A percentile compares a stretch with the other conserved stretches of the same genome.
Evolutionary conservation across 1,140 invertebrate genomes (phyloP).

Genomic region (Drosophila paulistorum): DNA sequence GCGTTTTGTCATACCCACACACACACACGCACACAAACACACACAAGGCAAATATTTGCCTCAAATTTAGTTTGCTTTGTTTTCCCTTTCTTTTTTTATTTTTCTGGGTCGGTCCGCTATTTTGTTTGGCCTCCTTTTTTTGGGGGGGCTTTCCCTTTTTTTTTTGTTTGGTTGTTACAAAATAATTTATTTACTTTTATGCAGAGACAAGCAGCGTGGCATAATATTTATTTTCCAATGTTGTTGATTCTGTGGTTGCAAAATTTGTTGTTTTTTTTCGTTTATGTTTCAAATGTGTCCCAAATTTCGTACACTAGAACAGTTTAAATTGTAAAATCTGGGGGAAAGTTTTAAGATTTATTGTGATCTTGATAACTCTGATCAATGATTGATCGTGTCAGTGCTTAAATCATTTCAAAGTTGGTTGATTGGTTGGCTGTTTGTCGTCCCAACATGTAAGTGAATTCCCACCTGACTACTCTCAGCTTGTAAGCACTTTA

Average conservation of each 20-base stretch:
- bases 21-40: slow-evolving; percentile 9
- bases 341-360: too few species aligned
- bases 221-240: slow-evolving; percentile 48
- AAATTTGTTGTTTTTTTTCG: background rate
- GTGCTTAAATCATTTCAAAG: slow-evolving; percentile 32
- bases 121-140: slow-evolving; percentile 15
- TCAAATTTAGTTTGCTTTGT: slow-evolving; percentile 70
- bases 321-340: too few species aligned
- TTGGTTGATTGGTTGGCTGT: background rate
- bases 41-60: slow-evolving; percentile 36
- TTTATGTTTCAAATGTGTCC: background rate
- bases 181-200: slow-evolving; percentile 58
- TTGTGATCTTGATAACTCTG: too few species aligned
- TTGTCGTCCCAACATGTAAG: background rate
- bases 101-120: slow-evolving; percentile 5
- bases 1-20: slow-evolving; percentile 52
- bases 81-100: slow-evolving; percentile 37
- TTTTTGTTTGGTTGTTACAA: slow-evolving; percentile 29
- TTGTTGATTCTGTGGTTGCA: background rate
- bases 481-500: slow-evolving; percentile 2
- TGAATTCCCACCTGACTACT: background rate
- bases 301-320: background rate
- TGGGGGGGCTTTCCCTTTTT: slow-evolving; percentile 12
- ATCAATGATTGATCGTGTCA: background rate
- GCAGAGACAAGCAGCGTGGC: slow-evolving; percentile 49